Base-by-base conservation (phyloP, 2,113 vertebrate species). In the Hyperoodon ampullatus region DNA sequence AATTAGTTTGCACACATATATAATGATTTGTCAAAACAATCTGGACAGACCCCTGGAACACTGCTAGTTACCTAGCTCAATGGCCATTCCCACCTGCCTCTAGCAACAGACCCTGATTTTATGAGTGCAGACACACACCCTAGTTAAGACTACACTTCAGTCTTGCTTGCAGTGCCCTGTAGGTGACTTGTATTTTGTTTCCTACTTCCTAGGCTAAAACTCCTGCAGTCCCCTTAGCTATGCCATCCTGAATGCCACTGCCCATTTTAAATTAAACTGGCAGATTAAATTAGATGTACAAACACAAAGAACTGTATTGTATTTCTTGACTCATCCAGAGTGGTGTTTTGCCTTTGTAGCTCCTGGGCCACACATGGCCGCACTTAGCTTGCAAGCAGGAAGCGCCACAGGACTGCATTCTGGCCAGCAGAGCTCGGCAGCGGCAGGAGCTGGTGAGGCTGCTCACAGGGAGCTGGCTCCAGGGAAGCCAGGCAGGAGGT, bases 371-470 rank as follows among this genome's bases (percentile, higher is more conserved):
- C 23, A 33, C 10, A 50, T 16, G 35, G 44, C 6, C 11, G 8
- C 63, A 53, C 13, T n/a, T 68, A 26, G 61, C 28, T 21, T 75
- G 19, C 8, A 33, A 33, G 39, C 30, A n/a, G 30, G 30, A 63
- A 5, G 16, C 21, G 53, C 53, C 26, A 5, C 10, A 21, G 13
- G 26, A 35, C 19, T 1, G 30, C 24, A 1, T 2, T 21, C 42
- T 12, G 10, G 23, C 2, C 24, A 8, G 39, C 0, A 1, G 39
- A 23, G n/a, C 55, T 35, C 1, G 24, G 77, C 9, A 60, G 50
- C 4, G 39, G 39, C 1, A 3, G 65, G 26, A 16, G 0, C 15
- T 28, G 24, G 66, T 12, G 3, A 47, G 39, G 75, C 14, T 33
- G 35, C 55, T 19, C 18, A 7, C 13, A n/a, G 53, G 42, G 6